Conservation (phyloP, 2,113 vertebrate species). For the Tachysurus vachellii region DNA sequence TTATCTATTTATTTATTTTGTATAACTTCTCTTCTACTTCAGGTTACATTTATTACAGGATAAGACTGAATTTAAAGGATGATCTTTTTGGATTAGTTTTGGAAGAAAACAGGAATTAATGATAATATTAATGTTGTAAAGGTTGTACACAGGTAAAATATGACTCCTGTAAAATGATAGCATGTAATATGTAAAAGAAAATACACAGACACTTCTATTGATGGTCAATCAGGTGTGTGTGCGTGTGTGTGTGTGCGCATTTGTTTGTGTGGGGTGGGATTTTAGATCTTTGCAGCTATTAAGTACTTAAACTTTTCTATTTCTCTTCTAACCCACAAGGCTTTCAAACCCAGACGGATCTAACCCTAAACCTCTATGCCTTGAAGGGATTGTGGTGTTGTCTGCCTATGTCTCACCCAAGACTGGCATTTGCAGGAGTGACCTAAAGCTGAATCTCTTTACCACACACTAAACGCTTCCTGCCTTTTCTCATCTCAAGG, state of each 20-base stretch:
- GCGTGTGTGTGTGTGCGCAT: not conserved
- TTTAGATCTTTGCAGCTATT: not conserved
- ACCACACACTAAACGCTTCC: conserved; percentile 30
- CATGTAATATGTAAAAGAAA: not conserved
- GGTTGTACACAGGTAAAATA: not conserved
- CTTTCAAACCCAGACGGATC: not conserved
- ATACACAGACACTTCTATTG: not conserved
- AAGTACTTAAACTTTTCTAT: not conserved
- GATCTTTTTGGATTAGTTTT: not conserved
- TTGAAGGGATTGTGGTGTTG: not conserved
- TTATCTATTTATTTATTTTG: too few species aligned
- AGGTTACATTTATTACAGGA: not conserved
- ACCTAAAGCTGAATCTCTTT: conserved; percentile 18
- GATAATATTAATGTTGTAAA: not conserved
- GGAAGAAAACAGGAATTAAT: not conserved
- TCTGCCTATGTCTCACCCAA: not conserved
- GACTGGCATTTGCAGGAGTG: conserved; percentile 15
- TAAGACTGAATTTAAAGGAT: not conserved
- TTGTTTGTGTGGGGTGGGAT: not conserved
- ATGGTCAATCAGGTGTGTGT: not conserved
- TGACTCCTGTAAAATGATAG: not conserved
- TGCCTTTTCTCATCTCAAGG: not conserved
- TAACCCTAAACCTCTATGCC: not conserved
- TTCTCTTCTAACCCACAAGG: not conserved
- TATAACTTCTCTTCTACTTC: not conserved